Percentiles rank a stretch among this genome's conserved stretches.
Evolutionary conservation across 2,797 vertebrate species (phyloP).

Genomic region (Enteromius radiatus): DNA sequence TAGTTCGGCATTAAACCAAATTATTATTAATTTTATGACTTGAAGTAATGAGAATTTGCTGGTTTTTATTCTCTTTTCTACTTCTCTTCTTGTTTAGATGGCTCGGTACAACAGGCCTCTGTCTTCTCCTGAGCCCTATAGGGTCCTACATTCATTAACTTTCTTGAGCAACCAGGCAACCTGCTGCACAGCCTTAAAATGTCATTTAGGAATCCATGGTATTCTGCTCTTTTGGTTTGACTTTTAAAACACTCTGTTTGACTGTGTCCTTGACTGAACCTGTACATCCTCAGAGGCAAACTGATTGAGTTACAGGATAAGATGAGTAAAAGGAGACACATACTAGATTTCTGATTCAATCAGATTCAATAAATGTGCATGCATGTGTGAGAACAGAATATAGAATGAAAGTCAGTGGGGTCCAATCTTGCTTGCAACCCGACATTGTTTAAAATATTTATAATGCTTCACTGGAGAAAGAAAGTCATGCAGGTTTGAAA

Average conservation of each 20-base stretch:
- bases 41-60: conserved; percentile 20
- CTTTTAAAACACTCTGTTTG: conserved; percentile 54
- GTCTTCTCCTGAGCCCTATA: conserved; percentile 14
- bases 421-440: not conserved
- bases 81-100: conserved; percentile 6
- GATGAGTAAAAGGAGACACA: conserved; percentile 16
- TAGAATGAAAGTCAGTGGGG: not conserved
- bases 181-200: conserved; percentile 49
- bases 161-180: conserved; percentile 51
- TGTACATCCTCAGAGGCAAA: conserved; percentile 30
- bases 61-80: conserved; percentile 15
- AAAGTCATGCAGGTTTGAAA: not conserved
- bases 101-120: conserved; percentile 6
- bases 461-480: not conserved
- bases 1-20: conserved; percentile 16
- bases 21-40: conserved; percentile 5
- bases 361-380: not conserved
- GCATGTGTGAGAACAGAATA: not conserved
- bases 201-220: conserved; percentile 50
- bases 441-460: not conserved
- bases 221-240: conserved; percentile 53
- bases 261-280: conserved; percentile 43
- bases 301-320: conserved; percentile 24
- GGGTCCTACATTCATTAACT: conserved; percentile 51
- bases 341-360: conserved; percentile 6